These are phyloP conservation scores for Dufourea novaeangliae DNA, from an alignment of 1,140 invertebrate species.

Conservation along the genomic window DNA sequence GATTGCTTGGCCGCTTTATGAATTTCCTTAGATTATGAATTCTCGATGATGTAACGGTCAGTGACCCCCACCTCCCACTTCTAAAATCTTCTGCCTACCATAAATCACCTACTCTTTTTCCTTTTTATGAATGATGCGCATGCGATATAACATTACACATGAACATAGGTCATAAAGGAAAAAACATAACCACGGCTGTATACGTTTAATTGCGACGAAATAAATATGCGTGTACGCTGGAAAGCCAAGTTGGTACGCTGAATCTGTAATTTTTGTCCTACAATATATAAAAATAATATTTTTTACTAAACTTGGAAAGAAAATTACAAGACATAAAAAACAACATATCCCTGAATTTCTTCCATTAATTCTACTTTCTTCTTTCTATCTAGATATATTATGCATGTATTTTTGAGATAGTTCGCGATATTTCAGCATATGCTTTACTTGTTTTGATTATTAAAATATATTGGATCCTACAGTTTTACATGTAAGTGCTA, in stretches of 20 bases:
- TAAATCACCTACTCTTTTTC: conserved; percentile 62
- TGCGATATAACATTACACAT: conserved; percentile 50
- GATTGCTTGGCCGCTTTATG: conserved; percentile 33
- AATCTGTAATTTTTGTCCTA: background rate
- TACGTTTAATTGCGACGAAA: background rate
- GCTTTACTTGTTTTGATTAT: background rate
- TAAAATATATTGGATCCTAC: background rate
- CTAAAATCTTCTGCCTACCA: conserved; percentile 42
- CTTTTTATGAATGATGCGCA: conserved; percentile 59
- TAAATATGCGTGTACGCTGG: background rate
- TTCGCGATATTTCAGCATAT: no score
- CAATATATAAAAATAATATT: background rate
- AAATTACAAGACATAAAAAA: conserved; percentile 28
- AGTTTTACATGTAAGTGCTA: background rate
- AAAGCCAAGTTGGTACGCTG: background rate
- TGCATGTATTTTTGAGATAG: no score
- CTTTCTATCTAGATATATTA: no score
- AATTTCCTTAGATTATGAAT: conserved; percentile 65
- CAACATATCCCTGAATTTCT: conserved; percentile 38
- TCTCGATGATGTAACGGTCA: conserved; percentile 80
- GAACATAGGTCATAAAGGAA: conserved; percentile 50
- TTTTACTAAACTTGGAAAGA: background rate
- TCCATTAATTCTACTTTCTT: conserved; percentile 32
- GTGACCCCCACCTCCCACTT: conserved; percentile 73
- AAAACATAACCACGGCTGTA: conserved; percentile 14